Base-by-base conservation (phyloP, 2,797 vertebrate genomes). In the Dipus sagitta region DNA sequence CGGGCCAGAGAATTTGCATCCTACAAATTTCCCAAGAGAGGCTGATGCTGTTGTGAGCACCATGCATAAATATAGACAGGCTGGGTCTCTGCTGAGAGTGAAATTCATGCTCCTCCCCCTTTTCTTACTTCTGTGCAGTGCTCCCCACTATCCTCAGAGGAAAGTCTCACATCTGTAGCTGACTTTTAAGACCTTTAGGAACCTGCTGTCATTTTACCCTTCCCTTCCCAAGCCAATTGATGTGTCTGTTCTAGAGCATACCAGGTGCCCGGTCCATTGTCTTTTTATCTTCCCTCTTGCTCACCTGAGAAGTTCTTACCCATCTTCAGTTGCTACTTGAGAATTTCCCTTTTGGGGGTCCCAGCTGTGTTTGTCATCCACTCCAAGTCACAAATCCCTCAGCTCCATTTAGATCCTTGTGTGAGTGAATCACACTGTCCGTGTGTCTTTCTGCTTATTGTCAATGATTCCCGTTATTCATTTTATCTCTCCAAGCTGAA, bases 361-460 rank as follows among this genome's bases (percentile, higher is more conserved):
- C 54, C 0, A 2, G 1, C 11, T 11, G 32, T 71, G 2, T 42
- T 21, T 3, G 3, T 30, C 18, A 2, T 60, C 77, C 42, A 28
- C 13, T 52, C 18, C 10, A 38, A 15, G 30, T 67, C 71, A 23
- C 4, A 54, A n/a, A 52, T 4, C 30, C 20, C 3, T 0, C 0
- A 23, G 20, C 30, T 62, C 17, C 15, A 34, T 42, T 0, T 0
- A 7, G 6, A 4, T 0, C 28, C 32, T 52, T 21, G 52, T 10
- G 18, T 54, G 23, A 3, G 3, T 34, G 20, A 18, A 21, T 12
- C 17, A 28, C 4, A 32, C 58, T 32, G 65, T 34, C n/a, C 14
- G 0, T 2, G 24, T 7, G 17, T 30, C 70, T 86, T 70, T 81
- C 67, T 60, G 10, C 9, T 58, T 28, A 3, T 67, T 34, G 7